Base-by-base conservation (phyloP, 2,797 vertebrate species). In the Scolopax bukidnonensis region DNA sequence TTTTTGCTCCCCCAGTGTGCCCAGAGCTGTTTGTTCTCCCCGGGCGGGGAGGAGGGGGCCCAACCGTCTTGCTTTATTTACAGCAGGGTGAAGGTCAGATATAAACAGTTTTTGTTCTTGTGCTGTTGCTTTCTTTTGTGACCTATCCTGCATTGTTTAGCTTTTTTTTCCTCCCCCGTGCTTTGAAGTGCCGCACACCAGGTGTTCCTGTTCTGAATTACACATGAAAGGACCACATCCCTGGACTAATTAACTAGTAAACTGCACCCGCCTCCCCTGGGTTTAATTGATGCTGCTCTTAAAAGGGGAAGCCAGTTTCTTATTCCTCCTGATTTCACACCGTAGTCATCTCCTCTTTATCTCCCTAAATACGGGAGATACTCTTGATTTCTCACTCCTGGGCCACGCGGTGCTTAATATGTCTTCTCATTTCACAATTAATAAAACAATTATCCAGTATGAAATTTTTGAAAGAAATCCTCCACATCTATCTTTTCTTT, bases 191-290 rank as follows among this genome's bases (percentile, higher is more conserved):
- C 96, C 76, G 95, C 98, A 95, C 98, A 97, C 98, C 98, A 98
- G 98, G 98, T 98, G 98, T 98, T 97, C 98, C 97, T 98, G 98
- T 98, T 98, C 98, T 98, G 98, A 98, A 98, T 98, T 98, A 98
- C 98, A 98, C 98, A 98, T 98, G 98, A 98, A 98, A 98, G 98
- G 97, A 97, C 97, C 97, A 97, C 97, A 98, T 98, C 98, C 98
- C 97, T 88, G 95, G 96, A 98, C 98, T 98, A 98, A 98, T 98
- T 98, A 98, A 98, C 98, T 97, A 97, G 97, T 97, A 98, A 98
- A 98, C 98, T 97, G 96, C 97, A 96, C 97, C 98, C 97, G 36
- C 96, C 97, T 97, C 98, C 98, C 98, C 95, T 97, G 98, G 97
- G 98, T 95, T 98, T 98, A 98, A 98, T 98, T 98, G 98, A 98